A percentile compares a stretch with the other conserved stretches of the same genome.
Evolutionary conservation across 2,797 vertebrate species (phyloP).

Genomic region (Lithobates pipiens): DNA sequence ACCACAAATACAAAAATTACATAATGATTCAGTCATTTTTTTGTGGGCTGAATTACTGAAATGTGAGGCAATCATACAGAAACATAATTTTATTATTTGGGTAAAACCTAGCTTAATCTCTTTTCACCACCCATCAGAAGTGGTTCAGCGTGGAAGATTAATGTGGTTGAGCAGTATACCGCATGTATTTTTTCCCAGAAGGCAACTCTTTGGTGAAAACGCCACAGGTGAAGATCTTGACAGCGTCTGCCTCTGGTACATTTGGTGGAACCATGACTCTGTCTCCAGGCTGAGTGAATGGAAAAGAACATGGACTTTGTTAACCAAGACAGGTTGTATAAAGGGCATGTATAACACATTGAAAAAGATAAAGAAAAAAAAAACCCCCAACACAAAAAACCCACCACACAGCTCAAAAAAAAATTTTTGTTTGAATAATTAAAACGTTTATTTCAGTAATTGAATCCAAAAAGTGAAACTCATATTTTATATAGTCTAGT

Average conservation of each 20-base stretch:
- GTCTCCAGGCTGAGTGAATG: constrained; percentile 79
- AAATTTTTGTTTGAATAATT: no score
- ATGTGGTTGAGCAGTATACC: constrained; percentile 85
- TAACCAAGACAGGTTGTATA: neutral
- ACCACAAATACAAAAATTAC: neutral
- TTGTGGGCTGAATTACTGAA: neutral
- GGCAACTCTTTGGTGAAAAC: constrained; percentile 89
- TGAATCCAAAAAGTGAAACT: no score
- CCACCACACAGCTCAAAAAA: no score
- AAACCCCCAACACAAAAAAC: no score
- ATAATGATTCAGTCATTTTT: no score
- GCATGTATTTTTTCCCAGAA: constrained; percentile 93
- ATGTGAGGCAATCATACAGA: neutral
- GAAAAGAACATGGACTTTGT: neutral
- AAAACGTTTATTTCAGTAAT: no score
- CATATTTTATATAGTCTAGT: no score
- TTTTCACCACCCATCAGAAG: neutral
- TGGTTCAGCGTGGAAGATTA: neutral
- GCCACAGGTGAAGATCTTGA: constrained; percentile 86
- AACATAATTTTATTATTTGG: neutral
- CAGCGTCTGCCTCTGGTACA: constrained; percentile 87
- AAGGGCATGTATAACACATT: no score
- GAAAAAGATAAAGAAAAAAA: no score
- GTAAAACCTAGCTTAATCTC: neutral
- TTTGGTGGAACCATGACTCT: constrained; percentile 93